A percentile compares a stretch with the other conserved stretches of the same genome.
phyloP scores from a whole-genome alignment of 2,888 invertebrate genomes.

The Trachelus stipa region DNA sequence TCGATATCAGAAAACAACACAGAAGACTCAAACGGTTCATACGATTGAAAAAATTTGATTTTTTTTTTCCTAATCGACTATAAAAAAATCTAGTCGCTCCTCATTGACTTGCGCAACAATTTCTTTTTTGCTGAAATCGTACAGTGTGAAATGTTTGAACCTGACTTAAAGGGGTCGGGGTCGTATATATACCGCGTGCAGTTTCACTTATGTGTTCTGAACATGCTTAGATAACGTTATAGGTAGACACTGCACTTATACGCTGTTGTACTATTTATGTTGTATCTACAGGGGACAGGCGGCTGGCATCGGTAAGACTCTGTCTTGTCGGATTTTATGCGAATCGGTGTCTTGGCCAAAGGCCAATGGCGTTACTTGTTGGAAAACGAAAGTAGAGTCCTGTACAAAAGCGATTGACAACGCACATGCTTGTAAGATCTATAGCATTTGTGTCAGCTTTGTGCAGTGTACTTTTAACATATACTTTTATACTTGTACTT shows the following conservation, averaged over 20 bases:
- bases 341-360: constrained; percentile 10
- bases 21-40: not conserved
- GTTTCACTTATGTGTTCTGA: not conserved
- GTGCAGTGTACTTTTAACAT: not conserved
- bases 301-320: not conserved
- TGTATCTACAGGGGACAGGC: not conserved
- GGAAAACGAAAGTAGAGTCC: constrained; percentile 4
- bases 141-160: constrained; percentile 23
- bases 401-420: not conserved
- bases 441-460: not conserved
- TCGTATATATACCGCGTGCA: constrained; percentile 11
- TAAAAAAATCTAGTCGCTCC: not conserved
- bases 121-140: not conserved
- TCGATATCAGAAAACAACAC: not conserved
- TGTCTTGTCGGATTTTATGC: constrained; percentile 1
- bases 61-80: not conserved
- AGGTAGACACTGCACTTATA: constrained; percentile 1
- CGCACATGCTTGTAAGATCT: not conserved
- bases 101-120: not conserved
- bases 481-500: not conserved
- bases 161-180: constrained; percentile 42
- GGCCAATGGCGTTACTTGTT: not conserved
- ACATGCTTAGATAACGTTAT: constrained; percentile 4
- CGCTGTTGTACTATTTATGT: not conserved
- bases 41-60: not conserved